phyloP scores from a whole-genome alignment of 2,888 invertebrate genomes.

The Drosophila buzzatii region DNA sequence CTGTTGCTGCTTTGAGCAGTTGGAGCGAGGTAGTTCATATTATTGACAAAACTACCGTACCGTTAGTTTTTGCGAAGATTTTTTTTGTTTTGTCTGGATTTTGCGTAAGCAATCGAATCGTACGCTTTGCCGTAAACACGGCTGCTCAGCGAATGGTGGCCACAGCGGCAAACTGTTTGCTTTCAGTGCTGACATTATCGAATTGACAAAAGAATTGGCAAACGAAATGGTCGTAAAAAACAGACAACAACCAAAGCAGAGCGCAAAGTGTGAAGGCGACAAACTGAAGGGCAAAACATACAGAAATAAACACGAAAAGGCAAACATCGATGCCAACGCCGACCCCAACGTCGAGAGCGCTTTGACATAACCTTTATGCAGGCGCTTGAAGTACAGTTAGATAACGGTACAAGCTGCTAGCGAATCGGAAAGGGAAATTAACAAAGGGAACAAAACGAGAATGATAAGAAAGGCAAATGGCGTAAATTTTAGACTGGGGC shows the following conservation, averaged over 20 bases:
- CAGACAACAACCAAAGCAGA: constrained; percentile 7
- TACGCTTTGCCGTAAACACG: constrained; percentile 36
- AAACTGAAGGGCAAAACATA: constrained; percentile 3
- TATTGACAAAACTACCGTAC: constrained; percentile 21
- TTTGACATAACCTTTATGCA: constrained; percentile 23
- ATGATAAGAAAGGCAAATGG: neutral
- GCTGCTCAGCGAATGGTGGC: constrained; percentile 23
- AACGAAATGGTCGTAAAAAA: constrained; percentile 52
- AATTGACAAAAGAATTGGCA: constrained; percentile 54
- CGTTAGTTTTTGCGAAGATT: neutral
- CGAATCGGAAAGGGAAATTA: neutral
- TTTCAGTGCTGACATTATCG: constrained; percentile 39
- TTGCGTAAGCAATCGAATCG: constrained; percentile 30
- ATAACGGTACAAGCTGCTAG: neutral
- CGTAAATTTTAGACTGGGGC: no score
- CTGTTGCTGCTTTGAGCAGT: constrained; percentile 4
- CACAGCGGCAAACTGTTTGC: constrained; percentile 27
- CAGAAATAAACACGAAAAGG: constrained; percentile 9
- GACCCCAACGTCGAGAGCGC: neutral
- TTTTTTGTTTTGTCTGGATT: neutral
- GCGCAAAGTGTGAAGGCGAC: constrained; percentile 15
- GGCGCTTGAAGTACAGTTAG: constrained; percentile 7
- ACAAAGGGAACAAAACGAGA: neutral
- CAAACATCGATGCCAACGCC: constrained; percentile 3
- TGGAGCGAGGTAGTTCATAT: constrained; percentile 46